Percentiles rank a stretch among this genome's conserved stretches.
Conservation (phyloP, 2,113 vertebrate species). For the Nerophis ophidion region DNA sequence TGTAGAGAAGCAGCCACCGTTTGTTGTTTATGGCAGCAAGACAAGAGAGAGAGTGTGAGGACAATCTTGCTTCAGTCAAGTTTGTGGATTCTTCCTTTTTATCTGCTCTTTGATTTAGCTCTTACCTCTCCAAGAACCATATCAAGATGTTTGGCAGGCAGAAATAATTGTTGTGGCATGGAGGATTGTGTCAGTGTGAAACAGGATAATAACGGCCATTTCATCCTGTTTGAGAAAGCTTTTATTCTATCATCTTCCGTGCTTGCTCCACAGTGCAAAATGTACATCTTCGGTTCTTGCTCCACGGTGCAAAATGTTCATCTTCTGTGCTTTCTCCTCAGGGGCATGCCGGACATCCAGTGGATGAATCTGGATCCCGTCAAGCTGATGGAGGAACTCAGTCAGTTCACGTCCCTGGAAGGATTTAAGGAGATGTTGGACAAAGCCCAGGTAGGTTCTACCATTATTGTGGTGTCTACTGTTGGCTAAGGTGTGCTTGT, state of each 20-base stretch:
- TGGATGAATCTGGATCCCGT: conserved; percentile 97
- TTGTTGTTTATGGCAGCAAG: conserved; percentile 18
- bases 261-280: conserved; percentile 59
- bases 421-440: conserved; percentile 94
- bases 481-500: conserved; percentile 11
- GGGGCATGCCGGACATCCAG: conserved; percentile 92
- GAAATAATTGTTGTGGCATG: conserved; percentile 79
- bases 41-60: conserved; percentile 40
- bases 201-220: conserved; percentile 91
- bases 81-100: conserved; percentile 71
- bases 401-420: conserved; percentile 90
- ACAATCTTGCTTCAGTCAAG: conserved; percentile 83
- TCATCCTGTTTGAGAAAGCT: conserved; percentile 63
- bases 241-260: not conserved
- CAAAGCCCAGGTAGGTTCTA: conserved; percentile 85
- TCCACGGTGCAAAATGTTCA: conserved; percentile 15
- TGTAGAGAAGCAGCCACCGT: not conserved
- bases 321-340: conserved; percentile 50
- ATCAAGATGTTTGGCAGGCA: conserved; percentile 83
- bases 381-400: conserved; percentile 90
- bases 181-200: conserved; percentile 80
- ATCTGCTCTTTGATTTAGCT: too few relatives aligned
- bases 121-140: conserved; percentile 34
- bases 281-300: conserved; percentile 15
- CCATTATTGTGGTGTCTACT: not conserved